Conservation (phyloP, 2,888 invertebrate species). For the Eupithecia centaureata region DNA sequence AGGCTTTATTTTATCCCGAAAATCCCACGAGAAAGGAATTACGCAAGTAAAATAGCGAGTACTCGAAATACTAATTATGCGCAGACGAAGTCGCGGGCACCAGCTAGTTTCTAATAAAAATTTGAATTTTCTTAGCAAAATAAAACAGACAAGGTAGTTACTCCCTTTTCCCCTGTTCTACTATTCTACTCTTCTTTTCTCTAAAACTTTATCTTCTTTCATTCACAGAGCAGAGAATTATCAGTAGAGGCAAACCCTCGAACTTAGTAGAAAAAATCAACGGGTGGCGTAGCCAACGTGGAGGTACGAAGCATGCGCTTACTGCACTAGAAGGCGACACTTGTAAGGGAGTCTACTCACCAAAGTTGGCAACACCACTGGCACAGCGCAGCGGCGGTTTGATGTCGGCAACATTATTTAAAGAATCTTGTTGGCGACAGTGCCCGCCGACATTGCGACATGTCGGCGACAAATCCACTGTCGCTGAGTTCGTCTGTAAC, state of each 20-base stretch:
- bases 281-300: conserved; percentile 81
- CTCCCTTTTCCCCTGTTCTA: neutral
- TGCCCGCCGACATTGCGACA: neutral
- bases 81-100: too few species aligned
- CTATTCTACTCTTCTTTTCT: conserved; percentile 2
- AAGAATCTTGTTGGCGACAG: neutral
- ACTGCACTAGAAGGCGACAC: conserved; percentile 39
- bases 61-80: too few species aligned
- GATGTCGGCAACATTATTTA: neutral
- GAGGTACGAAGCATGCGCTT: conserved; percentile 78
- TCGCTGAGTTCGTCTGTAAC: too few species aligned
- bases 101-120: too few species aligned
- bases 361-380: neutral
- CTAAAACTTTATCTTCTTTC: conserved; percentile 48
- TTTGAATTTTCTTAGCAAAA: too few species aligned
- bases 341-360: neutral
- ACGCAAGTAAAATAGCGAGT: too few species aligned
- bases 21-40: too few species aligned
- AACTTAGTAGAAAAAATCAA: conserved; percentile 74
- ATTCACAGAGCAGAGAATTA: conserved; percentile 82
- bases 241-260: conserved; percentile 78
- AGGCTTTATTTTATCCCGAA: too few species aligned
- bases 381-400: neutral
- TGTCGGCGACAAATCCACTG: neutral
- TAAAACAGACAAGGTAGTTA: too few species aligned